A percentile compares a stretch with the other conserved stretches of the same genome.
Conservation (phyloP, 2,113 vertebrate genomes). For the Pluvianellus socialis region DNA sequence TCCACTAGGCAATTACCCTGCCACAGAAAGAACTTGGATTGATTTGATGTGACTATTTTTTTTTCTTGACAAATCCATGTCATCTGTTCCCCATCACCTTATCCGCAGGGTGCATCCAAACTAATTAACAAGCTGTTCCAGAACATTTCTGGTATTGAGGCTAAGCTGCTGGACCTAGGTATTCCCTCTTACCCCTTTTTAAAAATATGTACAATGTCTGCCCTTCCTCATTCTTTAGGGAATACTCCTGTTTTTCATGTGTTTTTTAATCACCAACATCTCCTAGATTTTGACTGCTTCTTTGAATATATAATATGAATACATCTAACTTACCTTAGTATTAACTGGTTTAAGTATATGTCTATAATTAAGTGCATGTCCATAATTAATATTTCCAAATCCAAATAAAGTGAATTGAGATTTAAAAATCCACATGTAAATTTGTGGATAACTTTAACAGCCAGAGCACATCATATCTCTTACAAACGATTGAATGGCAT, state of each 20-base stretch:
- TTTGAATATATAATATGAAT: background rate
- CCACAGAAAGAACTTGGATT: conserved; percentile 19
- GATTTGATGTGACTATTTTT: conserved; percentile 40
- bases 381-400: background rate
- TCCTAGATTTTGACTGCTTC: background rate
- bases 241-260: background rate
- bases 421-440: background rate
- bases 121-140: conserved; percentile 56
- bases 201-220: background rate
- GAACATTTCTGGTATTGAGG: conserved; percentile 8
- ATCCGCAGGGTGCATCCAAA: background rate
- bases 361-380: background rate
- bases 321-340: background rate
- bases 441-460: background rate
- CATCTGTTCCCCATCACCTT: conserved; percentile 26
- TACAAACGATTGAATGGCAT: background rate
- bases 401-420: background rate
- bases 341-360: background rate
- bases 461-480: background rate
- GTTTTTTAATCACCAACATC: background rate
- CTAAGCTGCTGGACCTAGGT: background rate
- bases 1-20: conserved; percentile 40
- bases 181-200: background rate
- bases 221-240: background rate
- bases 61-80: conserved; percentile 40